A percentile compares a stretch with the other conserved stretches of the same genome.
Conservation (phyloP, 1,140 invertebrate genomes). For the Lasioglossum albipes region DNA sequence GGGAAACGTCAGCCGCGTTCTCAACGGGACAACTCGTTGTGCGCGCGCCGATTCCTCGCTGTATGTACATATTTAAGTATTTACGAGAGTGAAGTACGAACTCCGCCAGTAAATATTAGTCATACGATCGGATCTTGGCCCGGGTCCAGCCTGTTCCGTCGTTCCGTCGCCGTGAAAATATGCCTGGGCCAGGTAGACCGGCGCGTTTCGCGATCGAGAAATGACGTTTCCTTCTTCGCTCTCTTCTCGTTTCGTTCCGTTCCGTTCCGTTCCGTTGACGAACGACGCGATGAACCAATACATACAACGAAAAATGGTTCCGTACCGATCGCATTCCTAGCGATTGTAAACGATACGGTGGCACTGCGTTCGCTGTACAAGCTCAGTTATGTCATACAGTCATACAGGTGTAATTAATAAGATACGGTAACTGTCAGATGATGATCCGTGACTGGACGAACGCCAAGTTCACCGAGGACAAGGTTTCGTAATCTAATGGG, state of each 20-base stretch:
- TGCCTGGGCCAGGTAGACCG: neutral
- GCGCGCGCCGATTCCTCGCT: neutral
- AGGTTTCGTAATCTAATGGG: slow-evolving; percentile 29
- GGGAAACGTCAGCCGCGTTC: neutral
- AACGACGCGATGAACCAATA: too few relatives aligned
- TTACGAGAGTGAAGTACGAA: slow-evolving; percentile 14
- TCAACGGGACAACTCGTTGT: neutral
- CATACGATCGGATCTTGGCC: slow-evolving; percentile 49
- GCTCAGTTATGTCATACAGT: slow-evolving; percentile 2
- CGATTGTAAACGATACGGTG: neutral
- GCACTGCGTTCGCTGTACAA: too few relatives aligned
- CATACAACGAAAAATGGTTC: too few relatives aligned
- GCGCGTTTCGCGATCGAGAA: neutral
- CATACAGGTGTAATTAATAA: slow-evolving; percentile 28
- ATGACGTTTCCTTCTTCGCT: too few relatives aligned
- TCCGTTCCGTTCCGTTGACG: too few relatives aligned
- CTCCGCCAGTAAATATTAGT: slow-evolving; percentile 43
- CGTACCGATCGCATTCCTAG: too few relatives aligned
- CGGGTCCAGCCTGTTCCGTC: slow-evolving; percentile 19
- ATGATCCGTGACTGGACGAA: slow-evolving; percentile 2
- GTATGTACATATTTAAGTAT: too few relatives aligned
- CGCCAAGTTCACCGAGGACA: slow-evolving; percentile 15
- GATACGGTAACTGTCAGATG: slow-evolving; percentile 7
- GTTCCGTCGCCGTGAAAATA: slow-evolving; percentile 9
- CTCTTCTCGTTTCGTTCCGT: too few relatives aligned